Percentiles rank a stretch among this genome's conserved stretches.
These are phyloP conservation scores for Mesocricetus auratus DNA, from an alignment of 2,113 vertebrate genomes.

Conservation along the genomic window DNA sequence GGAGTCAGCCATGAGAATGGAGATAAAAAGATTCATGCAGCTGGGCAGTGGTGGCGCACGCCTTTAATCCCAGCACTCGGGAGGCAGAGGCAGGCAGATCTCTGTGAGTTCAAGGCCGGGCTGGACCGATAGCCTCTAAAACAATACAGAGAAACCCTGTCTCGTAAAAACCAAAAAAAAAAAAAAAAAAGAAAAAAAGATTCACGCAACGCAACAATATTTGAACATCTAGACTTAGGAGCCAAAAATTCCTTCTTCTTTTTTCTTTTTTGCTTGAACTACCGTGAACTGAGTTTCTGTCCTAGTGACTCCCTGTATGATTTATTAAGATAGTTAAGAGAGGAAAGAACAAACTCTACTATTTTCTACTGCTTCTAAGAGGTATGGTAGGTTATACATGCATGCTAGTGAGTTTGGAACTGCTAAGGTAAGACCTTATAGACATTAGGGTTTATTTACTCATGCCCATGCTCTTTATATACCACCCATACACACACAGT, in stretches of 20 bases:
- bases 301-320: background rate
- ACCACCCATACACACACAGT: background rate
- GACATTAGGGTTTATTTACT: slow-evolving; percentile 48
- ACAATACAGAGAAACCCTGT: no score
- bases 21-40: background rate
- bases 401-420: slow-evolving; percentile 24
- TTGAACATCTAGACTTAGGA: background rate
- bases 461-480: background rate
- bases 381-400: background rate
- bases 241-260: background rate
- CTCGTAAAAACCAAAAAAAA: no score
- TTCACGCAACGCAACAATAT: background rate
- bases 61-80: no score
- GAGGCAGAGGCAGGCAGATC: no score
- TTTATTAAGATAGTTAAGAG: slow-evolving; percentile 50
- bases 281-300: slow-evolving; percentile 33
- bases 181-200: background rate
- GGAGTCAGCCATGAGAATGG: background rate
- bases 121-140: no score
- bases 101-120: no score
- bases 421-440: slow-evolving; percentile 38
- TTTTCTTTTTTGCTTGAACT: slow-evolving; percentile 23
- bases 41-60: no score
- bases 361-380: slow-evolving; percentile 30
- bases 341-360: background rate